phyloP scores from a whole-genome alignment of 1,140 invertebrate genomes.

The Schlechtendalia chinensis region DNA sequence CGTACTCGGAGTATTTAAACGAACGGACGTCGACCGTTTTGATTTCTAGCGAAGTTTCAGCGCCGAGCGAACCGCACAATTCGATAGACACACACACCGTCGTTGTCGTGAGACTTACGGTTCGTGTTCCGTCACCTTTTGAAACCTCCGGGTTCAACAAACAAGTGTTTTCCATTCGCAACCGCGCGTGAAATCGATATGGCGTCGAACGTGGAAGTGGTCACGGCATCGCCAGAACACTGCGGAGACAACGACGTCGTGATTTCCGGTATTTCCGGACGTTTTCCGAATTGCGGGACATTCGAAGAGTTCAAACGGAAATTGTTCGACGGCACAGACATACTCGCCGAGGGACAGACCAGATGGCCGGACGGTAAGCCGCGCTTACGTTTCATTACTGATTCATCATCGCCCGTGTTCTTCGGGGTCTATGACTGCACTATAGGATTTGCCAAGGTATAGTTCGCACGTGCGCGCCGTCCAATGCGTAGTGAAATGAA shows the following conservation, averaged over 20 bases:
- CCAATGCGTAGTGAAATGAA: too few species aligned
- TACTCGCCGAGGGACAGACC: slow-evolving; percentile 42
- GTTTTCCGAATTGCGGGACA: slow-evolving; percentile 56
- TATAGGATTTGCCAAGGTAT: too few species aligned
- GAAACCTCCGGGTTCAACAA: too few species aligned
- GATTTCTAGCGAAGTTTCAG: not conserved
- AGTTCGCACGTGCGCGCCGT: too few species aligned
- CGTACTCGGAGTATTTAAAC: slow-evolving; percentile 7
- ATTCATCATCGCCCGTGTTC: too few species aligned
- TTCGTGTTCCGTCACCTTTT: too few species aligned
- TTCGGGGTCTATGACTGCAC: too few species aligned
- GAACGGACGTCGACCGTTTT: not conserved
- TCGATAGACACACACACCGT: too few species aligned
- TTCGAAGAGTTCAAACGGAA: slow-evolving; percentile 55
- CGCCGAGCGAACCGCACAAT: too few species aligned
- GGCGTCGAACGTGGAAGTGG: not conserved
- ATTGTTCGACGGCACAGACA: slow-evolving; percentile 52
- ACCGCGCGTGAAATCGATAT: not conserved
- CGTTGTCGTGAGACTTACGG: too few species aligned
- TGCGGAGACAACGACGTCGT: slow-evolving; percentile 55
- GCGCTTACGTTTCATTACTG: not conserved
- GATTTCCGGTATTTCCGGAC: slow-evolving; percentile 57
- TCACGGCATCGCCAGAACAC: not conserved
- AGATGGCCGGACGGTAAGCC: slow-evolving; percentile 50
- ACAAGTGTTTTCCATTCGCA: too few species aligned